Base-by-base conservation (phyloP, 53 echinoderm and acorn worm species). In the Henricia sp. region DNA sequence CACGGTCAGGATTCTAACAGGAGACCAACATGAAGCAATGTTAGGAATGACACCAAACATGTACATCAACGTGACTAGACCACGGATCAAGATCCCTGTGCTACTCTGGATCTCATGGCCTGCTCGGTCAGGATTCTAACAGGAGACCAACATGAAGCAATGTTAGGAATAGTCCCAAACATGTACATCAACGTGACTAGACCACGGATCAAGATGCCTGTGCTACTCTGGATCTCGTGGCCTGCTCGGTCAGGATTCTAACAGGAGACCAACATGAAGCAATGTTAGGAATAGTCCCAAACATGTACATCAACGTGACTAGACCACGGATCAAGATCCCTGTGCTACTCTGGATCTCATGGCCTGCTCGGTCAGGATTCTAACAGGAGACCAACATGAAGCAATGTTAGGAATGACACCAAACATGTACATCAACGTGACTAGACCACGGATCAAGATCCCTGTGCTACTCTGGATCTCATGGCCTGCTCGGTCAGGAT, bases 81-180 rank as follows among this genome's bases (percentile, higher is more conserved):
- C 93, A 40, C 83, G 89, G 57, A 95, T 91, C 55, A 95, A 76
- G 59, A 89, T 90, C 50, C 83, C 83, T 4, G 96, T 95, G 71
- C 91, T 95, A 68, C 84, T 93, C 77, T 95, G 96, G 33, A 95
- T 95, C 80, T 93, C 93, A 51, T 95, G 96, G 9, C 96, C 93
- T 6, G 77, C 77, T 17, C 83, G 52, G 59, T 83, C 86, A 13
- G 89, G 89, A 50, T 88, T 84, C 88, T 91, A 62, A n/a, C n/a
- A n/a, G n/a, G n/a, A 2, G 55, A 69, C 13, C n/a, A n/a, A n/a
- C n/a, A n/a, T n/a, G n/a, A n/a, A n/a, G n/a, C n/a, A n/a, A 93
- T 65, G 50, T 93, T 91, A 1, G 96, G 93, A 46, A 90, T 73
- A 63, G 83, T 77, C 57, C 74, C 56, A 32, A 89, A 91, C 85